A percentile compares a stretch with the other conserved stretches of the same genome.
Conservation (phyloP, 2,113 vertebrate genomes). For the Australoheros scitulus region DNA sequence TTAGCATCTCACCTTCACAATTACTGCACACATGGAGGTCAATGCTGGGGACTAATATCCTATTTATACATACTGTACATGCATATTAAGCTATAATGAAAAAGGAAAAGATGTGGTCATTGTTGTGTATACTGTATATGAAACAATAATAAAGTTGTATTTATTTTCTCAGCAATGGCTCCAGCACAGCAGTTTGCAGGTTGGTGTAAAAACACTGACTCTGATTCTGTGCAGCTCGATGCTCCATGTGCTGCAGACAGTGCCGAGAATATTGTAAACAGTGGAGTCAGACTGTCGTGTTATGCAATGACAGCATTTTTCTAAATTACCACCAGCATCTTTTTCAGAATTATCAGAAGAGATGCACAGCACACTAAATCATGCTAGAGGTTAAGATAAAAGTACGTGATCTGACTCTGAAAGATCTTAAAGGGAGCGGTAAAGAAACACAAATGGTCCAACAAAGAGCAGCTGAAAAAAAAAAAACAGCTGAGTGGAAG, state of each 20-base stretch:
- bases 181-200: background rate
- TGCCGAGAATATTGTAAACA: background rate
- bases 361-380: background rate
- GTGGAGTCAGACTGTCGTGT: background rate
- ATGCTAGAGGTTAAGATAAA: background rate
- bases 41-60: fast-evolving
- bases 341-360: background rate
- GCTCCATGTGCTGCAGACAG: background rate
- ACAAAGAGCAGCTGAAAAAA: too few relatives aligned
- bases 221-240: background rate
- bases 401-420: background rate
- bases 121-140: background rate
- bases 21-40: background rate
- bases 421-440: background rate
- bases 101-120: background rate
- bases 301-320: background rate
- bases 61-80: background rate
- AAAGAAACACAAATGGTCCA: background rate
- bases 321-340: background rate
- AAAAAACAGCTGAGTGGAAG: background rate
- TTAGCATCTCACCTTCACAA: background rate
- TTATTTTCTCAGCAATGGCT: background rate
- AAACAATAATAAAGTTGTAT: background rate
- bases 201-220: background rate
- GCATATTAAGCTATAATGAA: background rate